These are phyloP conservation scores for Lochmaea capreae DNA, from an alignment of 2,888 invertebrate species.

Conservation along the genomic window DNA sequence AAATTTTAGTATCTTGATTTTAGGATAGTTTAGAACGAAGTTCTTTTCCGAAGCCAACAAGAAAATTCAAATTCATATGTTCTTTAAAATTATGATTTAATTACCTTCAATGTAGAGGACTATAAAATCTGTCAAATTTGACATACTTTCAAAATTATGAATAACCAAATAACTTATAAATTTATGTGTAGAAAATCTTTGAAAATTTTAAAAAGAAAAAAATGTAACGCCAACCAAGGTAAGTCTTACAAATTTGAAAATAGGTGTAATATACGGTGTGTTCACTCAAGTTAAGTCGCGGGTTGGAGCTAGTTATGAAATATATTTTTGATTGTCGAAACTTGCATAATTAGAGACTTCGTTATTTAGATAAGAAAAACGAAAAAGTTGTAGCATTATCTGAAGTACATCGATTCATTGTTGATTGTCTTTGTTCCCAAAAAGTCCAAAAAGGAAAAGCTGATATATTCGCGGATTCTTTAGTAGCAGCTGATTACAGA, in stretches of 20 bases:
- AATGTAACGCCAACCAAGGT: not conserved
- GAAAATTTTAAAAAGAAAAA: not conserved
- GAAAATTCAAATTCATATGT: too few relatives aligned
- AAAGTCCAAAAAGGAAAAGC: constrained; percentile 74
- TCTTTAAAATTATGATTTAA: too few relatives aligned
- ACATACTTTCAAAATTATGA: not conserved
- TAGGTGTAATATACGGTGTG: not conserved
- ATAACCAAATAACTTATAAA: not conserved
- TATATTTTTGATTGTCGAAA: too few relatives aligned
- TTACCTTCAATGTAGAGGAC: not conserved
- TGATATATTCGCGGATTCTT: constrained; percentile 73
- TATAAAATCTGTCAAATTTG: not conserved
- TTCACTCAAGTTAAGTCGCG: too few relatives aligned
- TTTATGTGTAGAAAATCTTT: not conserved
- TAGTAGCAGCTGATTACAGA: constrained; percentile 76
- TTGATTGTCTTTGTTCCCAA: constrained; percentile 74
- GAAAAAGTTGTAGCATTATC: constrained; percentile 55
- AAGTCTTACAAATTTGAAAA: not conserved
- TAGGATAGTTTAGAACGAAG: too few relatives aligned
- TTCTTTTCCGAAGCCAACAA: too few relatives aligned
- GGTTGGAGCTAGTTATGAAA: too few relatives aligned
- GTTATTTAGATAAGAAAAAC: constrained; percentile 7
- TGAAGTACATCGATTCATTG: constrained; percentile 71
- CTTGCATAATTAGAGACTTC: too few relatives aligned
- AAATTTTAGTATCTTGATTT: too few relatives aligned